phyloP scores from a whole-genome alignment of 2,888 invertebrate genomes.

The Zeuzera pyrina region DNA sequence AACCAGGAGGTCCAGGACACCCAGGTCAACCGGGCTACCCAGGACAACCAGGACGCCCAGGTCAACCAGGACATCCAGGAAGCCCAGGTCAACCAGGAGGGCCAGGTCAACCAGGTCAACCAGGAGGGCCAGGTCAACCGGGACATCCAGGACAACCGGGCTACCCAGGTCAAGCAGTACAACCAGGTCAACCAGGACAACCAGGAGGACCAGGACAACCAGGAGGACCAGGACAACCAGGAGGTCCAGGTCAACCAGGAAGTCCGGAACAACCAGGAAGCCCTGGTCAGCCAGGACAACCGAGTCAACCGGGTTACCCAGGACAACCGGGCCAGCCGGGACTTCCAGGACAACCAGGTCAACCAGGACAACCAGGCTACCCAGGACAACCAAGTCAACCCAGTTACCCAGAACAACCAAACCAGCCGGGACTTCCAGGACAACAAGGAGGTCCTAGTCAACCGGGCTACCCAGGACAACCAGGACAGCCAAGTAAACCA shows the following conservation, averaged over 20 bases:
- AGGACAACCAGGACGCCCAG: constrained; percentile 45
- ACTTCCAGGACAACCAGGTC: constrained; percentile 5
- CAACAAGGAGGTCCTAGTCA: constrained; percentile 16
- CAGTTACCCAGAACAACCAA: constrained; percentile 60
- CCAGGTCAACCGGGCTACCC: background rate
- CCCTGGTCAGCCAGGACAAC: constrained; percentile 13
- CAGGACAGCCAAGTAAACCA: constrained; percentile 12
- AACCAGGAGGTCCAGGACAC: constrained; percentile 14
- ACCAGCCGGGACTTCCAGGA: constrained; percentile 45
- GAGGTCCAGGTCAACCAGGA: constrained; percentile 25
- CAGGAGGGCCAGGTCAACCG: constrained; percentile 25
- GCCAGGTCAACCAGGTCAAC: constrained; percentile 57
- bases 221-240: constrained; percentile 26
- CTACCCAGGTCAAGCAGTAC: constrained; percentile 1
- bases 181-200: constrained; percentile 12
- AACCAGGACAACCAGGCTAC: constrained; percentile 33
- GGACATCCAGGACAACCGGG: constrained; percentile 6
- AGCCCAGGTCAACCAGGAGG: background rate
- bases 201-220: constrained; percentile 31
- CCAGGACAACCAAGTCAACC: constrained; percentile 39
- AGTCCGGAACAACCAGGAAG: constrained; percentile 14
- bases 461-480: constrained; percentile 7
- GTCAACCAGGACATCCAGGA: constrained; percentile 6
- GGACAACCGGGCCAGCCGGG: constrained; percentile 6
- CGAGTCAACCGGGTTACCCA: constrained; percentile 24